Evolutionary conservation across 92 coral and sea anemone genomes (phyloP).

Genomic region (Zoanthus sansibaricus): DNA sequence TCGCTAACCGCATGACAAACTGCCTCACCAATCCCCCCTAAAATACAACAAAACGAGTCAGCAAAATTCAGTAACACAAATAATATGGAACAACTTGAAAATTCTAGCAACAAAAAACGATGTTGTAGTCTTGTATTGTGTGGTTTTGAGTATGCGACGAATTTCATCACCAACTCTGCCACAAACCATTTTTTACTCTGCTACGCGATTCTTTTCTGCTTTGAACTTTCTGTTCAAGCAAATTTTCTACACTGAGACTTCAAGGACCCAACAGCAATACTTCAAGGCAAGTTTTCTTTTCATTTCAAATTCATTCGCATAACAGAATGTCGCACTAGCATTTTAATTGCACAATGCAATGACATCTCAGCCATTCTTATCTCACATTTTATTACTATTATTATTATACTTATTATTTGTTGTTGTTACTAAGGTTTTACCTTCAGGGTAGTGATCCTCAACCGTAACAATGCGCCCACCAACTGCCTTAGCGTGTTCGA

Average conservation of each 20-base stretch:
- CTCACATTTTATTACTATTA: neutral
- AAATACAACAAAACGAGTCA: neutral
- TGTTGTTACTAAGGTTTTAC: conserved; percentile 29
- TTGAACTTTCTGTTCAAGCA: too few species aligned
- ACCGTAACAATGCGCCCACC: conserved; percentile 89
- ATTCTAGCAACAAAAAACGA: neutral
- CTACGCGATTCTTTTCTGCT: too few species aligned
- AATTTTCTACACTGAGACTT: too few species aligned
- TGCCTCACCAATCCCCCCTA: conserved; percentile 98
- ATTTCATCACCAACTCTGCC: too few species aligned
- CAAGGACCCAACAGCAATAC: too few species aligned
- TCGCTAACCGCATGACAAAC: conserved; percentile 86
- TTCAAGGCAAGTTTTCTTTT: too few species aligned
- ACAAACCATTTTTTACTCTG: too few species aligned
- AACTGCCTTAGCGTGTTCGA: conserved; percentile 79
- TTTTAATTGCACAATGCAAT: neutral
- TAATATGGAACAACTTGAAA: neutral
- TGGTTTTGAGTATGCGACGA: too few species aligned
- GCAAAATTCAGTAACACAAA: neutral
- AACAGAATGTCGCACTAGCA: neutral
- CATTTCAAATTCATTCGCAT: too few species aligned
- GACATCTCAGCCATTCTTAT: neutral
- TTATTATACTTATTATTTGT: too few species aligned
- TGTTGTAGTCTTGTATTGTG: neutral
- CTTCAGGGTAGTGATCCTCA: conserved; percentile 96